Percentiles rank a stretch among this genome's conserved stretches.
phyloP scores from a whole-genome alignment of 2,113 vertebrate genomes.

The Todiramphus chloris region DNA sequence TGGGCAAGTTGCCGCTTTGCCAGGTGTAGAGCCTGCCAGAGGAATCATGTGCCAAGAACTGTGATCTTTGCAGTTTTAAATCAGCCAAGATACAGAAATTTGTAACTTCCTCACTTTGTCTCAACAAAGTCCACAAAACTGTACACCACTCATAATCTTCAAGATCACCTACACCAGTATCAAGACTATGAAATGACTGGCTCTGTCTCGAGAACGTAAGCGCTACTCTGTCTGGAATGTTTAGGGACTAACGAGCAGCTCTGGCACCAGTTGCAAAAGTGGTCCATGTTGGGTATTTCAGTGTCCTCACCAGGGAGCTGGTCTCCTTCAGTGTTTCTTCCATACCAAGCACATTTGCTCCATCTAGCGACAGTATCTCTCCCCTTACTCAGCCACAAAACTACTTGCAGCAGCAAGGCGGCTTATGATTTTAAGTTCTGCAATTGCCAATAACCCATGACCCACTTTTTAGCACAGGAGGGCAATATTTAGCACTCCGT shows the following conservation, averaged over 20 bases:
- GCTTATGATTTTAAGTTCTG: background rate
- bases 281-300: background rate
- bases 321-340: background rate
- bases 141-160: background rate
- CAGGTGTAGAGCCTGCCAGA: background rate
- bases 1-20: background rate
- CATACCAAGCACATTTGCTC: background rate
- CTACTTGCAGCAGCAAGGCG: background rate
- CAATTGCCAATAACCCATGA: background rate
- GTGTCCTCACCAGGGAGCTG: background rate
- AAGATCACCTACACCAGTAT: background rate
- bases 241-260: background rate
- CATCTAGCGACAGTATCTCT: slow-evolving; percentile 9
- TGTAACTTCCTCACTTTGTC: background rate
- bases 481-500: background rate
- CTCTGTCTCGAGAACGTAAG: background rate
- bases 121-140: background rate
- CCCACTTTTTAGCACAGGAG: background rate
- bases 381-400: background rate
- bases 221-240: background rate
- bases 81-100: background rate
- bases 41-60: background rate
- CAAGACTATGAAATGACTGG: background rate
- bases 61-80: background rate
- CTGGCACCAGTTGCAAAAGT: background rate